phyloP scores from a whole-genome alignment of 2,797 vertebrate genomes.

The Pseudotriccus pelzelni region DNA sequence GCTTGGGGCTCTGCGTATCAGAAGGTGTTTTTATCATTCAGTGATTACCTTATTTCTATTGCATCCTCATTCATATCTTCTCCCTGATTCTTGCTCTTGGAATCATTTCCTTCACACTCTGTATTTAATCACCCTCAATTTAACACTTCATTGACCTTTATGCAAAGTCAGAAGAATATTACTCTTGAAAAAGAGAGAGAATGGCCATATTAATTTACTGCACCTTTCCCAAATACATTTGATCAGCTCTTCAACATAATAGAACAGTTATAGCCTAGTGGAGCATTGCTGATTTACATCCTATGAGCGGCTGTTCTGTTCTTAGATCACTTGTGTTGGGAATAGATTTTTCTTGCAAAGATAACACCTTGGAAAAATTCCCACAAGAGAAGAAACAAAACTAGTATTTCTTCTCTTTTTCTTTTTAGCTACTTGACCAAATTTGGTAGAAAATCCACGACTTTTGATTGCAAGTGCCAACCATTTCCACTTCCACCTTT shows the following conservation, averaged over 20 bases:
- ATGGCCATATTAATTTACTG: not conserved
- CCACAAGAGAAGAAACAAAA: not conserved
- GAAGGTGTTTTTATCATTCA: not conserved
- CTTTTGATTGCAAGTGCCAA: not conserved
- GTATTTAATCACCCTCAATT: slow-evolving; percentile 37
- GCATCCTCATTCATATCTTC: not conserved
- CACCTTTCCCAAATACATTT: not conserved
- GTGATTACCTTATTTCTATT: slow-evolving; percentile 2
- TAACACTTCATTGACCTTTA: slow-evolving; percentile 54
- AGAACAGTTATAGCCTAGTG: not conserved
- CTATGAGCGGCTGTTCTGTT: not conserved
- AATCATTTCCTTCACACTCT: not conserved
- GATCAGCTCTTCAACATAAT: not conserved
- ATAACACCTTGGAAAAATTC: not conserved
- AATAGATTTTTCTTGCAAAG: not conserved
- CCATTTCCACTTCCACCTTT: not conserved
- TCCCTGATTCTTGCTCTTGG: not conserved
- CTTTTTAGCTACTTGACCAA: not conserved
- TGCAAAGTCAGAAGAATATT: slow-evolving; percentile 16
- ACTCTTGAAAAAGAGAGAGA: slow-evolving; percentile 1
- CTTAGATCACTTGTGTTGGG: not conserved
- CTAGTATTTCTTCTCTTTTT: not conserved
- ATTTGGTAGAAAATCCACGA: not conserved
- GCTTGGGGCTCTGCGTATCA: not conserved
- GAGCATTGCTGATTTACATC: not conserved